Percentiles rank a stretch among this genome's conserved stretches.
Conservation (phyloP, 1,140 invertebrate genomes). For the Bombus soroeensis region DNA sequence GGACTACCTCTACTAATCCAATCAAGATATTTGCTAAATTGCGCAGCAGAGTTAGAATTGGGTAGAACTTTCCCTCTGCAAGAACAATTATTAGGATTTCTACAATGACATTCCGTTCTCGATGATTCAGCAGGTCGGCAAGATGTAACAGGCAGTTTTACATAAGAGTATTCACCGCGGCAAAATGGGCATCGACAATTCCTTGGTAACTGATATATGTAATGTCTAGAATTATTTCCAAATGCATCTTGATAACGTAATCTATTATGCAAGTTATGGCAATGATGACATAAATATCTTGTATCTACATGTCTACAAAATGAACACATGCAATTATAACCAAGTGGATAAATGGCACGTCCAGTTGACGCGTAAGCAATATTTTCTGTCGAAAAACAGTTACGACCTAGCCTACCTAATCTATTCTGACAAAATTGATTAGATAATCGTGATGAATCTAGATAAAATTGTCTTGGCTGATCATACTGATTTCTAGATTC, state of each 20-base stretch:
- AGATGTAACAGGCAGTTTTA: conserved; percentile 70
- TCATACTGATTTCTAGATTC: conserved; percentile 72
- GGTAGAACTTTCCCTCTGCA: conserved; percentile 70
- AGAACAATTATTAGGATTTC: conserved; percentile 70
- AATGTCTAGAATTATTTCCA: conserved; percentile 73
- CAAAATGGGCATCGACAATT: conserved; percentile 77
- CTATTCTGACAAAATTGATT: conserved; percentile 74
- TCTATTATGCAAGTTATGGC: conserved; percentile 74
- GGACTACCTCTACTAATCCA: conserved; percentile 67
- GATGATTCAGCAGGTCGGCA: conserved; percentile 68
- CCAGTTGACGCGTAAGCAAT: conserved; percentile 74
- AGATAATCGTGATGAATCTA: conserved; percentile 69
- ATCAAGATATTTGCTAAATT: conserved; percentile 72
- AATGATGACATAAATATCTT: conserved; percentile 74
- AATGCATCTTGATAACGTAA: conserved; percentile 65
- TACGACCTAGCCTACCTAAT: conserved; percentile 73
- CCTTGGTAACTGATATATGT: conserved; percentile 78
- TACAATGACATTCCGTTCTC: conserved; percentile 73
- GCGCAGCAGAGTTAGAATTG: conserved; percentile 73
- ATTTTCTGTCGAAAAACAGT: conserved; percentile 80
- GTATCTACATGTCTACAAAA: conserved; percentile 72
- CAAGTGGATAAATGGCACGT: conserved; percentile 70
- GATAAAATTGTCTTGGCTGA: conserved; percentile 69
- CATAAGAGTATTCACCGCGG: conserved; percentile 73
- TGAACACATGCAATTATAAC: conserved; percentile 74